These are phyloP conservation scores for Xiphias gladius DNA, from an alignment of 2,113 vertebrate genomes.

Conservation along the genomic window DNA sequence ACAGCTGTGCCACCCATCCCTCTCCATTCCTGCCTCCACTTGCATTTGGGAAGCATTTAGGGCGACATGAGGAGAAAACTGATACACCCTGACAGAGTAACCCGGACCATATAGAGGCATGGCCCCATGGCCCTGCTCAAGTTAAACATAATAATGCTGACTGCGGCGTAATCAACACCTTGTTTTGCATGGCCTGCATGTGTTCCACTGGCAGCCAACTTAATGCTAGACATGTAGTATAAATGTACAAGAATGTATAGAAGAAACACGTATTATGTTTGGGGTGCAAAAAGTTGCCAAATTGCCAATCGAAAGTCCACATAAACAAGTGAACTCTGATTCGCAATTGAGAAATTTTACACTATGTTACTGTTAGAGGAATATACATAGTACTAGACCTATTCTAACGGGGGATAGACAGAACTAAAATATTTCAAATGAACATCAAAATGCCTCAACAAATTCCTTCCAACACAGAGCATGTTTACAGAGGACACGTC, in stretches of 20 bases:
- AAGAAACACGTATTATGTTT: constrained; percentile 12
- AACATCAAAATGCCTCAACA: neutral
- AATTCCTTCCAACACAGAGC: neutral
- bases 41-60: constrained; percentile 59
- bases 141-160: constrained; percentile 79
- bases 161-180: constrained; percentile 65
- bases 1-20: constrained; percentile 65
- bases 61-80: constrained; percentile 52
- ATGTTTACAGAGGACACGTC: constrained; percentile 19
- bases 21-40: constrained; percentile 42
- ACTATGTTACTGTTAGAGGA: neutral
- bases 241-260: constrained; percentile 24
- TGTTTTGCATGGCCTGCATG: neutral
- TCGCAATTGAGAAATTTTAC: neutral
- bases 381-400: neutral
- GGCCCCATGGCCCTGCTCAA: neutral
- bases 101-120: constrained; percentile 77
- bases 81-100: constrained; percentile 71
- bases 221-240: neutral
- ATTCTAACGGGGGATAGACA: neutral
- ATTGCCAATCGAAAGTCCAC: neutral
- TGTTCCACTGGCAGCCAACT: neutral
- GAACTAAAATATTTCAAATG: neutral
- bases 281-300: neutral
- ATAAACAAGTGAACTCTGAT: neutral